Base-by-base conservation (phyloP, 1,140 invertebrate genomes). In the Plodia interpunctella region DNA sequence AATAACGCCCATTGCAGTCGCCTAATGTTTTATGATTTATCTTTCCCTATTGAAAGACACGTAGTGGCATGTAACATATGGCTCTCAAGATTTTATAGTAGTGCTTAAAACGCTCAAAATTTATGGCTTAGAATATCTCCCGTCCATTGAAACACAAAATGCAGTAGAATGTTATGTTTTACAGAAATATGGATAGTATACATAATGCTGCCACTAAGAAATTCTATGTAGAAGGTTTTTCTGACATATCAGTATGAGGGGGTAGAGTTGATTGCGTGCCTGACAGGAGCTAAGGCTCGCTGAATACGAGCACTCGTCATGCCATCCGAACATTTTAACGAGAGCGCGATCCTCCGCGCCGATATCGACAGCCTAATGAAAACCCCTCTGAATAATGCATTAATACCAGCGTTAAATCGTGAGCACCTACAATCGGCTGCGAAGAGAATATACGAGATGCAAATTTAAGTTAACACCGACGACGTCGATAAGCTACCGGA, bases 371-470 rank as follows among this genome's bases (percentile, higher is more conserved):
- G 75, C 64, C 79, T 88, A 88, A 88, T 88, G 86, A 88, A 88
- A 88, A 86, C 81, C 75, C 79, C 75, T 77, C 76, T 88, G 86
- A 88, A 88, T 87, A 88, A 88, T 88, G 86, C 83, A 88, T 88
- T 88, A 87, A 88, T 86, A 87, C 81, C 70, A 80, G 86, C 83
- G 83, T 88, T 88, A 87, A 88, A 88, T 87, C 86, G 83, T 88
- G 86, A 84, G 81, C 79, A 81, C 81, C 74, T 70, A 82, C 86
- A 80, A 86, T 86, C 78, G 76, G 65, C 70, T 70, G 79, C 78
- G 70, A 81, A 74, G 78, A 74, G 78, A 84, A 83, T 78, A 83
- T 83, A 80, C 75, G 65, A 80, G 79, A 86, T 88, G 83, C 83
- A 88, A 88, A 87, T 88, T 87, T 72, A 78, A 84, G 76, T 83